These are phyloP conservation scores for Valencia hispanica DNA, from an alignment of 2,797 vertebrate genomes.

Conservation along the genomic window DNA sequence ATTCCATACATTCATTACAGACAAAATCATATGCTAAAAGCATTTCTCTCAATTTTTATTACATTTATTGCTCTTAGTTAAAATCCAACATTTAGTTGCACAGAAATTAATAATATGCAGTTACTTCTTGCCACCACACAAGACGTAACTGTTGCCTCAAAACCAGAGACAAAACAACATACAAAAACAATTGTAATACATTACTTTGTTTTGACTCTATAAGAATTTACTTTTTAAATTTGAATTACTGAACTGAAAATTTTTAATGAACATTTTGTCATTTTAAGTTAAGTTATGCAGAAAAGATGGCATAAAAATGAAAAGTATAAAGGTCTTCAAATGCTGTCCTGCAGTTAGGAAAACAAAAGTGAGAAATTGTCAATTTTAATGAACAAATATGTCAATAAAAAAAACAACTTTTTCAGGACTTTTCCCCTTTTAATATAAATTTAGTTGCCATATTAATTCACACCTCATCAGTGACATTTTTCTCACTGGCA, in stretches of 20 bases:
- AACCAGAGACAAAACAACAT: not conserved
- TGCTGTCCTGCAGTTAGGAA: not conserved
- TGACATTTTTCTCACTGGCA: not conserved
- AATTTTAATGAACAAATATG: not conserved
- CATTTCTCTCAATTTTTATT: not conserved
- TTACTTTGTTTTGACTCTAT: not conserved
- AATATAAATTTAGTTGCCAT: conserved; percentile 9
- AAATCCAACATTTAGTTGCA: not conserved
- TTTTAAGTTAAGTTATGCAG: not conserved
- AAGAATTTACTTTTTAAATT: not conserved
- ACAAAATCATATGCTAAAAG: not conserved
- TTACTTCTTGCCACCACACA: no score
- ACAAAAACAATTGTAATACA: not conserved
- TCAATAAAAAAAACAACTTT: not conserved
- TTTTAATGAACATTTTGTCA: not conserved
- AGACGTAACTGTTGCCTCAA: not conserved
- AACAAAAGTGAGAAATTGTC: not conserved
- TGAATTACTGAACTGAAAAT: not conserved
- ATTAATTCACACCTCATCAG: not conserved
- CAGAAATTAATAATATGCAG: no score
- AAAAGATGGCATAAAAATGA: not conserved
- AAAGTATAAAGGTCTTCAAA: not conserved
- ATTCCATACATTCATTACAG: not conserved
- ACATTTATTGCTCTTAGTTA: not conserved
- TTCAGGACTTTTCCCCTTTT: not conserved